Base-by-base conservation (phyloP, 1,140 invertebrate species). In the Panagrolaimus sp. region DNA sequence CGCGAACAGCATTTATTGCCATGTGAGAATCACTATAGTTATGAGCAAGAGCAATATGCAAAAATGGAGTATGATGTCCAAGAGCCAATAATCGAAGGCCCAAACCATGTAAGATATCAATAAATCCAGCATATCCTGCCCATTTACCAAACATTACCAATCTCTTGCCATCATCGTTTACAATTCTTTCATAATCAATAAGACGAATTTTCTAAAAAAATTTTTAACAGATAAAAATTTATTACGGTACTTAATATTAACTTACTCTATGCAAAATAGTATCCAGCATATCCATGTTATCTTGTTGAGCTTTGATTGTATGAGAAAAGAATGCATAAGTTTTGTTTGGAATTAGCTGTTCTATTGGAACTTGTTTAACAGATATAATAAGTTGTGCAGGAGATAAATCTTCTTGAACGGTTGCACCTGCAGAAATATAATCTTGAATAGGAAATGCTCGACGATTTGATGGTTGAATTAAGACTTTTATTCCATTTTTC, bases 321-420 rank as follows among this genome's bases (percentile, higher is more conserved):
- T 99, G 96, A 0, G 95, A 98, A 83, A 98, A 99, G 83, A 98
- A 92, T 73, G 92, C 96, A 78, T 98, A 98, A 0, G 95, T 98
- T 84, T 96, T 96, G 75, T 96, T 90, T 0, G 93, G 92, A 66
- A 97, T 89, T 0, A 99, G 84, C 0, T 89, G 86, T 83, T 98
- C 96, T 9, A 96, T 88, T 23, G 96, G 95, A 0, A 95, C 92
- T 86, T 96, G 92, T 80, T 98, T 99, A 0, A 99, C 95, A 0
- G 95, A 96, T 77, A 98, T 92, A 63, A 98, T 95, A 0, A 98
- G 89, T 5, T 89, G 90, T 14, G 67, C 74, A 78, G 96, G 92
- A 74, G 90, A 92, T 42, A 99, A 92, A 79, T 99, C 96, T 84
- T 99, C 96, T 82, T 94, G 91, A 25, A 98, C 88, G 0, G 90